These are phyloP conservation scores for Scaptomyza hsui DNA, from an alignment of 1,140 invertebrate genomes.

Conservation along the genomic window DNA sequence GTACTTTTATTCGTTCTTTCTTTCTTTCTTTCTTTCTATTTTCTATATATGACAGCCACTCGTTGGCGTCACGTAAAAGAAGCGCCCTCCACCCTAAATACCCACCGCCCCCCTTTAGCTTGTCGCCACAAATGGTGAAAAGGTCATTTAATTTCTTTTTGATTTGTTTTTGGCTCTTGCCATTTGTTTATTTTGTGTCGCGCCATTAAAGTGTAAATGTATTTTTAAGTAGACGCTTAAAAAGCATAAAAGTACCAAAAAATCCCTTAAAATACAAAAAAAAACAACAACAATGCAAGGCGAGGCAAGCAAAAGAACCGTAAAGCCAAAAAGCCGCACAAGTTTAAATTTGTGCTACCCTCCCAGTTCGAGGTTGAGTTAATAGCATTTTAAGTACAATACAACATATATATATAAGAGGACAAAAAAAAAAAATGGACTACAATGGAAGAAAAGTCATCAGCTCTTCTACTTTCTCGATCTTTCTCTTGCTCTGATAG, in stretches of 20 bases:
- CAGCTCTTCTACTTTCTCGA: not conserved
- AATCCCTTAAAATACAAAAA: conserved; percentile 26
- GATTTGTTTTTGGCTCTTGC: conserved; percentile 67
- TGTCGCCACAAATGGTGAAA: conserved; percentile 66
- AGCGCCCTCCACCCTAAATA: no score
- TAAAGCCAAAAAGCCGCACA: conserved; percentile 79
- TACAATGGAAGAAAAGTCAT: not conserved
- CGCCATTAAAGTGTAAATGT: conserved; percentile 82
- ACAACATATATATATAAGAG: conserved; percentile 14
- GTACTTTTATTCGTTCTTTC: conserved; percentile 1
- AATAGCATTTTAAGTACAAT: conserved; percentile 81
- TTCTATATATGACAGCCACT: not conserved
- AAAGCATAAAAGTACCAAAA: conserved; percentile 22
- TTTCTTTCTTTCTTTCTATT: not conserved
- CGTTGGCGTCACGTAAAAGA: conserved; percentile 17
- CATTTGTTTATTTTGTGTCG: conserved; percentile 29
- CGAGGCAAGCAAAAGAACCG: conserved; percentile 31
- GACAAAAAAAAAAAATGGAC: not conserved
- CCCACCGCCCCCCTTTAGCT: not conserved
- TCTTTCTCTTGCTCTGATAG: not conserved
- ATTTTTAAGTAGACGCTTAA: conserved; percentile 76
- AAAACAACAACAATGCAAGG: not conserved
- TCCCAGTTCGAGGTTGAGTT: conserved; percentile 49
- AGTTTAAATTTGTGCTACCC: conserved; percentile 65
- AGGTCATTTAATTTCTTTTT: conserved; percentile 83